These are phyloP conservation scores for Acanthis flammea DNA, from an alignment of 2,797 vertebrate genomes.

Conservation along the genomic window DNA sequence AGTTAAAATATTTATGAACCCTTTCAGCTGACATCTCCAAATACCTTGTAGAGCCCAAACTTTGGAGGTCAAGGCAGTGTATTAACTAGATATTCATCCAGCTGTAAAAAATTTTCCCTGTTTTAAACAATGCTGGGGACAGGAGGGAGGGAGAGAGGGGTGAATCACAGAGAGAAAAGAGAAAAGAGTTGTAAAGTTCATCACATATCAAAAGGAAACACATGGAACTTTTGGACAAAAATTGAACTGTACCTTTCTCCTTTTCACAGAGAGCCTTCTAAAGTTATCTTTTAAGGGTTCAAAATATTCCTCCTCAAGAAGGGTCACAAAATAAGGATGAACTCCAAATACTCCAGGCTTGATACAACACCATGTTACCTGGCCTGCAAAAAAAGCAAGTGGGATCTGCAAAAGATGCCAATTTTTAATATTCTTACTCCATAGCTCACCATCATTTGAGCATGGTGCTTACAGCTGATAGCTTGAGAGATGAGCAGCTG, in stretches of 20 bases:
- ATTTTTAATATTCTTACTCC: not conserved
- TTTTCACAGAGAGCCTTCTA: not conserved
- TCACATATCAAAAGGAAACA: not conserved
- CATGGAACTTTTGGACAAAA: not conserved
- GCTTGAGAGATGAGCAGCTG: not conserved
- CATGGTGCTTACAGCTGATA: not conserved
- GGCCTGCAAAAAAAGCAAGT: not conserved
- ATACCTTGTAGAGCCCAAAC: not conserved
- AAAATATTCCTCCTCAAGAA: not conserved
- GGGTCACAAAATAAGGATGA: not conserved
- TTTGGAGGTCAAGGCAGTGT: not conserved
- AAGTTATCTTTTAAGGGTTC: not conserved
- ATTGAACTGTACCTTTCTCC: fast-evolving
- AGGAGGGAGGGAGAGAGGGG: too few relatives aligned
- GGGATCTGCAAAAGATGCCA: not conserved
- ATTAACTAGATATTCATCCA: not conserved
- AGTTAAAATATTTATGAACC: constrained; percentile 52
- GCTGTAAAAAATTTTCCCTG: not conserved
- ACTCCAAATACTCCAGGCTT: not conserved
- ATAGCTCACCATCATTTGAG: not conserved
- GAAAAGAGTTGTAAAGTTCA: not conserved
- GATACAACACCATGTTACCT: not conserved
- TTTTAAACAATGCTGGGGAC: not conserved
- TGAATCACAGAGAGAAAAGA: not conserved
- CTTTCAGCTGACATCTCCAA: not conserved